phyloP scores from a whole-genome alignment of 2,797 vertebrate species.

The Thripadectes ignobilis region DNA sequence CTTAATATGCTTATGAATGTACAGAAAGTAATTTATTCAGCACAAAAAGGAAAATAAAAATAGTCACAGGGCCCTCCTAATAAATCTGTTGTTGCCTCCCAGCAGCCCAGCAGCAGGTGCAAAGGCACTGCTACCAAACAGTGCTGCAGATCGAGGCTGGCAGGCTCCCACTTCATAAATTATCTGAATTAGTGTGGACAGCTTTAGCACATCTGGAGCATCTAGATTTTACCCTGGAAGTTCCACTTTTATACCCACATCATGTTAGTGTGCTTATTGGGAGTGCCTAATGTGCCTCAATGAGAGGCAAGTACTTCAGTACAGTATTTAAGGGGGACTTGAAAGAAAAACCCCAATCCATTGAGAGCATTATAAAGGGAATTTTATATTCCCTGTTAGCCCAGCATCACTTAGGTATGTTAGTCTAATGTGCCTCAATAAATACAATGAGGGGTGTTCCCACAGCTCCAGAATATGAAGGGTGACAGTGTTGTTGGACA shows the following conservation, averaged over 20 bases:
- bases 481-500: background rate
- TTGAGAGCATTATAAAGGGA: background rate
- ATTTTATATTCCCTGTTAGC: background rate
- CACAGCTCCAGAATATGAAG: background rate
- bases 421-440: background rate
- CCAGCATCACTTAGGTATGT: background rate
- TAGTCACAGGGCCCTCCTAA: background rate
- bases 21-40: background rate
- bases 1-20: background rate
- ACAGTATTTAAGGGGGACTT: background rate
- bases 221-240: slow-evolving; percentile 5
- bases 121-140: background rate
- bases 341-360: no score
- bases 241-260: background rate
- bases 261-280: background rate
- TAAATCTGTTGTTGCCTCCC: background rate
- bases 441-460: background rate
- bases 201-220: slow-evolving; percentile 41
- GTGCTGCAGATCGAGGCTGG: background rate
- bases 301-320: background rate
- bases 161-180: slow-evolving; percentile 32
- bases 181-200: slow-evolving; percentile 36
- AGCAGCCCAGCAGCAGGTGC: slow-evolving; percentile 41
- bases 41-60: background rate
- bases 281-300: background rate